A percentile compares a stretch with the other conserved stretches of the same genome.
Evolutionary conservation across 1,140 invertebrate species (phyloP).

Genomic region (Gryllus bimaculatus): DNA sequence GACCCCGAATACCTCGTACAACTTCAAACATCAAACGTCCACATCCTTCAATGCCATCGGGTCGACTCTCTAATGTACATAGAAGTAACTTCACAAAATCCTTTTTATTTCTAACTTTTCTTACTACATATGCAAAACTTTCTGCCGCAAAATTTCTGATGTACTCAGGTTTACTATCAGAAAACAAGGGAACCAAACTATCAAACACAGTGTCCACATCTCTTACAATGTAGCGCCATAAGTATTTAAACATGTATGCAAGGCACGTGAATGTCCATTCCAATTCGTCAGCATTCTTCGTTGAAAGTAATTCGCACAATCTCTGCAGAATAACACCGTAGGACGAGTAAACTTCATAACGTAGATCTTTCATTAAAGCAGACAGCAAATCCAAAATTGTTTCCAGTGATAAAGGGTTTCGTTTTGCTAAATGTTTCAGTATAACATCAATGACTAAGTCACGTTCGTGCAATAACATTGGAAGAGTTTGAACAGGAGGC

Average conservation of each 20-base stretch:
- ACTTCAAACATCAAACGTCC: conserved; percentile 80
- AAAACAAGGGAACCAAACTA: conserved; percentile 62
- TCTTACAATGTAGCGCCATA: conserved; percentile 71
- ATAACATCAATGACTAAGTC: conserved; percentile 61
- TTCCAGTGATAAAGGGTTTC: conserved; percentile 61
- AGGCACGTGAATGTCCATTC: conserved; percentile 74
- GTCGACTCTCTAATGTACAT: conserved; percentile 49
- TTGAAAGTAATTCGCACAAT: conserved; percentile 60
- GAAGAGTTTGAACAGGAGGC: conserved; percentile 58
- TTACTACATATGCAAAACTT: conserved; percentile 83
- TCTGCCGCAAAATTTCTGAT: conserved; percentile 90
- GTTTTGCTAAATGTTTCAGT: conserved; percentile 57
- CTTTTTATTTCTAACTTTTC: conserved; percentile 74
- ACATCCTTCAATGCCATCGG: conserved; percentile 59
- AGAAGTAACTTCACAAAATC: conserved; percentile 64
- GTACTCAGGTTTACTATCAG: conserved; percentile 59
- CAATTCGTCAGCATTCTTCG: conserved; percentile 68
- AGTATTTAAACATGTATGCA: conserved; percentile 80
- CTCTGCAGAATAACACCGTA: conserved; percentile 61
- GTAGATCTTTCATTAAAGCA: conserved; percentile 73
- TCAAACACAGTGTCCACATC: conserved; percentile 66
- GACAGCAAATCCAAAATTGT: conserved; percentile 76
- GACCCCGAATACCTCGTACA: conserved; percentile 62
- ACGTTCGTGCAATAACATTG: conserved; percentile 69
- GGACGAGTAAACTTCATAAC: conserved; percentile 75